These are phyloP conservation scores for Aromia moschata DNA, from an alignment of 2,888 invertebrate species.

Conservation along the genomic window DNA sequence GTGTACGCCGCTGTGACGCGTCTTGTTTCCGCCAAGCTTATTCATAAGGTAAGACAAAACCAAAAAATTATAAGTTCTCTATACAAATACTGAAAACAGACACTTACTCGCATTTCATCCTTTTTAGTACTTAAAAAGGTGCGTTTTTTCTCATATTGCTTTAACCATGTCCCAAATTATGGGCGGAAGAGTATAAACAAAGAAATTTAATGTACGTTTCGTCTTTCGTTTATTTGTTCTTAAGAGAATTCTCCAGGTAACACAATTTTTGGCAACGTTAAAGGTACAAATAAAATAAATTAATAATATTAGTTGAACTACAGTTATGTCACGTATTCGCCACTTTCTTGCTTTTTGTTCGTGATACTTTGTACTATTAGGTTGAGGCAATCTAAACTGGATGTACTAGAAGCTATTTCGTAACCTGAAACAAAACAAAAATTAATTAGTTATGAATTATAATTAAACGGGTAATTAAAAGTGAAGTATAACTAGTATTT, in stretches of 20 bases:
- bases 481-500: too few relatives aligned
- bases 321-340: constrained; percentile 35
- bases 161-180: background rate
- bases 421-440: constrained; percentile 63
- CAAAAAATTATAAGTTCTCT: too few relatives aligned
- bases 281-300: constrained; percentile 10
- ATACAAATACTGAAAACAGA: too few relatives aligned
- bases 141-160: too few relatives aligned
- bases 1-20: too few relatives aligned
- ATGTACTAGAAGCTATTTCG: constrained; percentile 61
- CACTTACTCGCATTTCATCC: too few relatives aligned
- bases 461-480: too few relatives aligned
- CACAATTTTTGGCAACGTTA: background rate
- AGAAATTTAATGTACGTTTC: background rate
- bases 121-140: too few relatives aligned
- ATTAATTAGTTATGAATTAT: too few relatives aligned
- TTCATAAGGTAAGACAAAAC: too few relatives aligned
- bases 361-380: constrained; percentile 77
- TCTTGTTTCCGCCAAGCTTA: too few relatives aligned
- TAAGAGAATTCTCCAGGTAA: background rate
- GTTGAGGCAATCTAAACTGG: constrained; percentile 75
- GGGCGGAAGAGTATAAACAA: background rate
- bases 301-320: background rate
- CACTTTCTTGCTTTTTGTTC: constrained; percentile 50
- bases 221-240: too few relatives aligned